A percentile compares a stretch with the other conserved stretches of the same genome.
These are phyloP conservation scores for Aleiodes sp. DNA, from an alignment of 1,140 invertebrate genomes.

Conservation along the genomic window DNA sequence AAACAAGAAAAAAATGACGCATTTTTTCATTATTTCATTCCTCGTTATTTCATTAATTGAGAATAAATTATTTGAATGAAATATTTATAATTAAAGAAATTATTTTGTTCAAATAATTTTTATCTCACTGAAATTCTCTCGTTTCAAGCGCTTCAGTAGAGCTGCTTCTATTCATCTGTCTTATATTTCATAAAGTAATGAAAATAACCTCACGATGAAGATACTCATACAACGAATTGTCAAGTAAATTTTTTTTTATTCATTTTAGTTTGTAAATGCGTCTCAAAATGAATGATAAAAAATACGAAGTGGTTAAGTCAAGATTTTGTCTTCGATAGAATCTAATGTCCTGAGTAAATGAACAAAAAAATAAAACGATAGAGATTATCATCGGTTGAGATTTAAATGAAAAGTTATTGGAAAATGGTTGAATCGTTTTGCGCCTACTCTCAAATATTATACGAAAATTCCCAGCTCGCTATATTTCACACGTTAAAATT, in stretches of 20 bases:
- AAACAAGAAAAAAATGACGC: slow-evolving; percentile 15
- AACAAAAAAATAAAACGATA: background rate
- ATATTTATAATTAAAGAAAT: no score
- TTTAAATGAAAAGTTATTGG: background rate
- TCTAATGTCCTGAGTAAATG: background rate
- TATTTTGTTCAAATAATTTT: no score
- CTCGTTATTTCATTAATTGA: background rate
- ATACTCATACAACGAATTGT: background rate
- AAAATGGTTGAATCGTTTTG: slow-evolving; percentile 14
- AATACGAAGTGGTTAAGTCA: background rate
- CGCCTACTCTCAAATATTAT: background rate
- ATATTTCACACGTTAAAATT: background rate
- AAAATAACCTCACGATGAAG: background rate
- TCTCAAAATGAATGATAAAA: slow-evolving; percentile 15
- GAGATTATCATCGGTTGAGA: background rate
- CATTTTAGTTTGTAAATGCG: slow-evolving; percentile 14
- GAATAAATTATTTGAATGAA: background rate
- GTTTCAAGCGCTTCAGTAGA: background rate
- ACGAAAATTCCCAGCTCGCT: slow-evolving; percentile 13
- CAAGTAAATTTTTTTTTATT: no score
- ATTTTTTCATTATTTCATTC: background rate
- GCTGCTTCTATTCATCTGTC: background rate
- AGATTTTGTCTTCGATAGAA: background rate
- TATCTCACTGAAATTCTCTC: no score
- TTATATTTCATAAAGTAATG: background rate